Base-by-base conservation (phyloP, 2,797 vertebrate genomes). In the Spinus olivaceus region DNA sequence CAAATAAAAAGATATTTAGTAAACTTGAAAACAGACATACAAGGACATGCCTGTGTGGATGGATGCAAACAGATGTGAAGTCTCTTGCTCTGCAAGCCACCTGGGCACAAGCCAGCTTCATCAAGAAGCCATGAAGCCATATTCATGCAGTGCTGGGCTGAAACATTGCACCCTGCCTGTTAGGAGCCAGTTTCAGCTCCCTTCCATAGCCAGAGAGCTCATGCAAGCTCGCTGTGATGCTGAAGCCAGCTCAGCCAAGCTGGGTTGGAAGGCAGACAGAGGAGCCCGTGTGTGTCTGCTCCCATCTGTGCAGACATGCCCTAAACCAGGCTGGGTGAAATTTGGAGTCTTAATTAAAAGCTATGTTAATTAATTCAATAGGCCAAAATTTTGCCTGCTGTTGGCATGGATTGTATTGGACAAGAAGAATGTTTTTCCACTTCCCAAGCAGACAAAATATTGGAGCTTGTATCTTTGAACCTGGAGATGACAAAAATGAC, bases 221-320 rank as follows among this genome's bases (percentile, higher is more conserved):
- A 10, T 12, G 21, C 1, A 14, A 80, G 61, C 46, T 22, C 0
- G 0, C 70, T 14, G 35, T 1, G 32, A 41, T 74, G 87, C 76
- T 8, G 57, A 82, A 82, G 53, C 37, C 44, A 92, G 44, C 78
- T 80, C 0, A 94, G 46, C 53, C 74, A 49, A 67, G 53, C 67
- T 71, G 81, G 49, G 50, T 85, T 91, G 67, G 80, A 94, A 94
- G 54, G 57, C 87, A 96, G 87, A 94, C 87, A 96, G 85, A 88
- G 33, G 28, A 96, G 59, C 28, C 50, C 0, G 0, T 1, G 4
- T 92, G 76, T 78, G 89, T 94, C 92, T 91, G 95, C 10, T 0
- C 85, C 94, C 91, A 81, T 95, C 90, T 94, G 94, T 50, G 93
- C 44, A 95, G 96, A 96, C 96, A 94, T 95, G 95, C 93, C 94